Conservation (phyloP, 2,888 invertebrate genomes). For the Pristionchus japonicus region DNA sequence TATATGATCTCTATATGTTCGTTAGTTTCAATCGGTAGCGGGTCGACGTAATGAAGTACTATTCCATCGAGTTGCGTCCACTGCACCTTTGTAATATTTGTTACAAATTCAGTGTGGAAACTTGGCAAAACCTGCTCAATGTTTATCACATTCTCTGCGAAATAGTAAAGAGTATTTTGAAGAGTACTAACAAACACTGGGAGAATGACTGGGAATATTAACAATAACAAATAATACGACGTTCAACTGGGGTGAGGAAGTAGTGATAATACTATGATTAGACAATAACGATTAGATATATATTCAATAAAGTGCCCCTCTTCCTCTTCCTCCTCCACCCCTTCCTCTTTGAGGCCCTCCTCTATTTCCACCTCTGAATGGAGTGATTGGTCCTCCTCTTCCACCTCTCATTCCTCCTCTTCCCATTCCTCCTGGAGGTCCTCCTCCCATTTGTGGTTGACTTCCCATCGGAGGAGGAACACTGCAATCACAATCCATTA, state of each 20-base stretch:
- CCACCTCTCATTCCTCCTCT: background rate
- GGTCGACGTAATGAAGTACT: too few relatives aligned
- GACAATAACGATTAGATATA: background rate
- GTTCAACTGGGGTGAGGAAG: background rate
- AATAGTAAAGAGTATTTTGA: background rate
- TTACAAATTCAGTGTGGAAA: background rate
- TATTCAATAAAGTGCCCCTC: constrained; percentile 17
- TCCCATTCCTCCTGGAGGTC: background rate
- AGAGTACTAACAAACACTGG: background rate
- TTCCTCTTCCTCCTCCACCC: constrained; percentile 28
- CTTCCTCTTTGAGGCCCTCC: constrained; percentile 4
- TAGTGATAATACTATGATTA: background rate
- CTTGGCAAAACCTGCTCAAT: background rate
- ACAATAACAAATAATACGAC: constrained; percentile 21
- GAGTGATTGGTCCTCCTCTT: background rate
- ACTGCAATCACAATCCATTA: background rate
- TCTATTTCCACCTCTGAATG: constrained; percentile 14
- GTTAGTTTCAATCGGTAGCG: too few relatives aligned
- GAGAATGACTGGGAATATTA: background rate
- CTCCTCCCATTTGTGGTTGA: background rate
- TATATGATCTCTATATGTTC: too few relatives aligned
- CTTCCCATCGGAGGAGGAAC: background rate
- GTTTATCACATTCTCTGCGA: constrained; percentile 1
- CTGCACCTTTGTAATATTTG: too few relatives aligned
- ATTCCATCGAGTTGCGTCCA: too few relatives aligned